Conservation (phyloP, 2,888 invertebrate genomes). For the Operophtera brumata region DNA sequence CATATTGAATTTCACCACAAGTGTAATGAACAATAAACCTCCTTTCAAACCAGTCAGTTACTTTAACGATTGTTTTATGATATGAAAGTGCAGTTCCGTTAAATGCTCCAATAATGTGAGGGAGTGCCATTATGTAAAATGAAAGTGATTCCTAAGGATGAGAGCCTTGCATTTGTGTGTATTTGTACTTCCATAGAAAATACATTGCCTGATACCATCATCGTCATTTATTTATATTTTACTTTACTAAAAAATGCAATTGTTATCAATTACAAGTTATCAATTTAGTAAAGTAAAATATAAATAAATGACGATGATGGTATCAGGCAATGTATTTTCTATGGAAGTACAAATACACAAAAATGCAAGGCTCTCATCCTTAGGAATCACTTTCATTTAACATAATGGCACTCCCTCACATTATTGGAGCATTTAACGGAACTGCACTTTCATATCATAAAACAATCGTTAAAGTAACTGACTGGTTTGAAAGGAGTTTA, state of each 20-base stretch:
- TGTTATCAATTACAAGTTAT: too few relatives aligned
- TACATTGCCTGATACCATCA: neutral
- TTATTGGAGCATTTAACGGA: conserved; percentile 58
- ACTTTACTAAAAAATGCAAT: too few relatives aligned
- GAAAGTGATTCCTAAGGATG: conserved; percentile 15
- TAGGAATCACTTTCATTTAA: conserved; percentile 15
- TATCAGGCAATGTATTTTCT: neutral
- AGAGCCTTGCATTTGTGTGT: conserved; percentile 6
- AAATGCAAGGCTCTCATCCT: conserved; percentile 12
- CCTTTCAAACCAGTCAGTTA: conserved; percentile 21
- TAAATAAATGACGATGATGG: too few relatives aligned
- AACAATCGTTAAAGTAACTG: conserved; percentile 39
- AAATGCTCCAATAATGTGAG: conserved; percentile 47
- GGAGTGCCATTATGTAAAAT: conserved; percentile 12
- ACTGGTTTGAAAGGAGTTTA: conserved; percentile 14
- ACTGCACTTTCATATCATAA: conserved; percentile 56
- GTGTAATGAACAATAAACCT: conserved; percentile 1
- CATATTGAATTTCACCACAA: neutral
- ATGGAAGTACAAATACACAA: neutral
- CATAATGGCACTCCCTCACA: conserved; percentile 16
- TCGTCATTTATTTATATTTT: too few relatives aligned
- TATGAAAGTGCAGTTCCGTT: conserved; percentile 63
- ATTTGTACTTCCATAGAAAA: neutral
- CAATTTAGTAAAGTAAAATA: too few relatives aligned
- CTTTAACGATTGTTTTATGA: conserved; percentile 41